Base-by-base conservation (phyloP, 2,113 vertebrate genomes). In the Equus quagga region DNA sequence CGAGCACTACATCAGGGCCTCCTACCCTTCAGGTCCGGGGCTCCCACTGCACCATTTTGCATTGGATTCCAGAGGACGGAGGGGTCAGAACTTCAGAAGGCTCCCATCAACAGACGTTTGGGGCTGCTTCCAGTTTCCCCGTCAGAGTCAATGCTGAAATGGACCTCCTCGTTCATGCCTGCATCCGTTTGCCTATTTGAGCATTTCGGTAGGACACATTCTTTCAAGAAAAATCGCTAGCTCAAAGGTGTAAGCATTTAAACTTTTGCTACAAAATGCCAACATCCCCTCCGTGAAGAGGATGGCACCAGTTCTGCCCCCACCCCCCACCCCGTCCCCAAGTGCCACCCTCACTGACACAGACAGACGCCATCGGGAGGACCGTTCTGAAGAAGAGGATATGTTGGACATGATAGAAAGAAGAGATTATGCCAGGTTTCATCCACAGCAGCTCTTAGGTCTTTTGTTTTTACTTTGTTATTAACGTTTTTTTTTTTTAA, bases 1-100 rank as follows among this genome's bases (percentile, higher is more conserved):
- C 5, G 6, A 1, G 24, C 24, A 0, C 0, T 1, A 1, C 26
- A 0, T 0, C 2, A 8, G 3, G 41, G 44, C 46, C 3, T 21
- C 36, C 58, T 4, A 33, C 14, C 0, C 4, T 7, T 8, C 31
- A 2, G 41, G 12, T 18, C 13, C 6, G 26, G 7, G 23, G 4
- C 6, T 15, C 41, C 54, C 9, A 13, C 31, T 23, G 14, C 31
- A 5, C 24, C 1, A 54, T 18, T 49, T 33, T 31, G 75, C 8
- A 4, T 49, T 4, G 0, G 44, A 31, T 41, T 75, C 78, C 60
- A 26, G 56, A 56, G 36, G 9, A 15, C 3, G 8, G 64, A 2
- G 56, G 64, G 28, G 56, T 75, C 2, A 2, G 51, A 15, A 28
- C 65, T n/a, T 8, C 8, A 17, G 6, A 8, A 60, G 54, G 46